Percentiles rank a stretch among this genome's conserved stretches.
phyloP scores from a whole-genome alignment of 2,888 invertebrate species.

The Ernsta delagoae region DNA sequence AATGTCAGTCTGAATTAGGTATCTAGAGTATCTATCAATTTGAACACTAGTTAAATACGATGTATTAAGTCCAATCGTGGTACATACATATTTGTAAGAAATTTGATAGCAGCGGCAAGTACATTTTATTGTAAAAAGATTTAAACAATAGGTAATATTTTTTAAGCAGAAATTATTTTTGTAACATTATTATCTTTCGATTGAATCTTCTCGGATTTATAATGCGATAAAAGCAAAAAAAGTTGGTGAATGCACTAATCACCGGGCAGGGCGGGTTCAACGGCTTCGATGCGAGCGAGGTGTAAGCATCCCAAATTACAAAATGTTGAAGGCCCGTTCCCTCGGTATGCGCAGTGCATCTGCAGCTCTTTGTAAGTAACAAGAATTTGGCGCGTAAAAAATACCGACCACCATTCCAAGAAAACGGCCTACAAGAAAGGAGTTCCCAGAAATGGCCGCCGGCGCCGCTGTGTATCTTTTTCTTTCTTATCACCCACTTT shows the following conservation, averaged over 20 bases:
- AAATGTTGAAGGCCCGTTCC: conserved; percentile 46
- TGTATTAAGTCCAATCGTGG: no score
- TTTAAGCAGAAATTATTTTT: conserved; percentile 1
- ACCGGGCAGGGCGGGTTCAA: conserved; percentile 47
- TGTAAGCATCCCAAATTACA: conserved; percentile 52
- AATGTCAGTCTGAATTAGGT: no score
- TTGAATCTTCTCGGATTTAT: conserved; percentile 26
- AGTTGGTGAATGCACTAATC: conserved; percentile 28
- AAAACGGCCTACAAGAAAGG: conserved; percentile 54
- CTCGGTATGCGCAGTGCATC: conserved; percentile 49
- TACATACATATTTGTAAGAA: no score
- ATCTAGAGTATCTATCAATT: no score
- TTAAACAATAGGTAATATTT: neutral
- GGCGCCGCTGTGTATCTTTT: conserved; percentile 44
- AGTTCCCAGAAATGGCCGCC: conserved; percentile 58
- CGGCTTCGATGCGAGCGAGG: conserved; percentile 48
- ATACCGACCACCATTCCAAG: conserved; percentile 54
- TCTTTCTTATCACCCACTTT: conserved; percentile 48
- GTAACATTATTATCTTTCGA: conserved; percentile 9
- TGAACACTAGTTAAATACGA: no score
- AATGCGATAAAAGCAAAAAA: conserved; percentile 22
- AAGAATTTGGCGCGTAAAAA: conserved; percentile 64
- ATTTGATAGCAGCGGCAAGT: no score
- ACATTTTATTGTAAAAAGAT: no score
- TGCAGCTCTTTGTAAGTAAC: conserved; percentile 57